Evolutionary conservation across 2,888 invertebrate species (phyloP).

Genomic region (Drosophila atripex): DNA sequence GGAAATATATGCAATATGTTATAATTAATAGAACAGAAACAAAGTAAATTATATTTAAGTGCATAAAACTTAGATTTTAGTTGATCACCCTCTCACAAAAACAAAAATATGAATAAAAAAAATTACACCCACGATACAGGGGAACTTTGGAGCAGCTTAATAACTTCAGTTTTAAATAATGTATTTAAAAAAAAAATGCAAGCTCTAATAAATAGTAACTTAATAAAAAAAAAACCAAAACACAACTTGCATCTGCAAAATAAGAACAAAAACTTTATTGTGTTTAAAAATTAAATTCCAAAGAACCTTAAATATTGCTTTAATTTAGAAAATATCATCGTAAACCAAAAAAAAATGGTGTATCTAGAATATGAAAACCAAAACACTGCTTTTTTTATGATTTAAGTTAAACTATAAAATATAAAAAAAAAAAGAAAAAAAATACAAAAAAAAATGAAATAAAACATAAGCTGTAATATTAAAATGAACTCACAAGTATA

Average conservation of each 20-base stretch:
- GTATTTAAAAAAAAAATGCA: slow-evolving; percentile 29
- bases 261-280: slow-evolving; percentile 18
- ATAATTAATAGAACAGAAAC: slow-evolving; percentile 47
- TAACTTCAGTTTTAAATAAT: slow-evolving; percentile 21
- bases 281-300: slow-evolving; percentile 45
- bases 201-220: slow-evolving; percentile 4
- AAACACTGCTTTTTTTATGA: slow-evolving; percentile 82
- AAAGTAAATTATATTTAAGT: slow-evolving; percentile 43
- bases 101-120: slow-evolving; percentile 14
- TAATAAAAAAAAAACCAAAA: background rate
- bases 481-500: slow-evolving; percentile 50
- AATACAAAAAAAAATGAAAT: slow-evolving; percentile 51
- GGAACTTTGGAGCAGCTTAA: slow-evolving; percentile 41
- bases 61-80: slow-evolving; percentile 27
- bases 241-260: slow-evolving; percentile 5
- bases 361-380: slow-evolving; percentile 69
- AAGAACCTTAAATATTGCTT: slow-evolving; percentile 74
- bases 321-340: slow-evolving; percentile 74
- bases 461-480: slow-evolving; percentile 54
- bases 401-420: slow-evolving; percentile 81
- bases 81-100: slow-evolving; percentile 12
- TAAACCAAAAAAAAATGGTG: slow-evolving; percentile 63
- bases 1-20: slow-evolving; percentile 51
- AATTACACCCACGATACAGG: slow-evolving; percentile 10
- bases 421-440: slow-evolving; percentile 55